A percentile compares a stretch with the other conserved stretches of the same genome.
These are phyloP conservation scores for Ganaspis sp. DNA, from an alignment of 1,140 invertebrate species.

Conservation along the genomic window DNA sequence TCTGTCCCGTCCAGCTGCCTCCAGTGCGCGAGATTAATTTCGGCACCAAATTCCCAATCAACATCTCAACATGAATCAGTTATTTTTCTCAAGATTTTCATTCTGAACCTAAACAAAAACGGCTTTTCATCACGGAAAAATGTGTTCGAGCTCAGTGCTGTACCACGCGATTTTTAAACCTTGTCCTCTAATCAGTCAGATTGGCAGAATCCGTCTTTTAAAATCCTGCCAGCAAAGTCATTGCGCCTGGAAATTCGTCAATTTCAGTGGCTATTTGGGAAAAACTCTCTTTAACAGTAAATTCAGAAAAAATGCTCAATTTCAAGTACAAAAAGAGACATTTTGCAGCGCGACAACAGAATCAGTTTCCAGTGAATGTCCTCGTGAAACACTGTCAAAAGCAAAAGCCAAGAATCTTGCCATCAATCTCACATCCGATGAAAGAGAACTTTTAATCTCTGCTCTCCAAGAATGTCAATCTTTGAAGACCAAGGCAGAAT, in stretches of 20 bases:
- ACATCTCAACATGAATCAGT: background rate
- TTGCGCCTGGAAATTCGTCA: conserved; percentile 1
- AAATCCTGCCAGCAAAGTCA: conserved; percentile 33
- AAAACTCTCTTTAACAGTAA: background rate
- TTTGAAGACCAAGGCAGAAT: conserved; percentile 82
- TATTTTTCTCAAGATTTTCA: background rate
- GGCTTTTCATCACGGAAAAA: background rate
- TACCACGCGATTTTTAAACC: conserved; percentile 26
- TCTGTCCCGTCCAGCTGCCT: background rate
- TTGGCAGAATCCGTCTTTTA: conserved; percentile 32
- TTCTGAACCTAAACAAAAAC: background rate
- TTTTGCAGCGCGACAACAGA: conserved; percentile 44
- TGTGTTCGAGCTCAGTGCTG: conserved; percentile 32
- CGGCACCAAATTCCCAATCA: background rate
- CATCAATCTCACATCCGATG: conserved; percentile 81
- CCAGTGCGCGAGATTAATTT: background rate
- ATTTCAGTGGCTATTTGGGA: background rate
- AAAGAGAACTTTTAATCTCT: conserved; percentile 80
- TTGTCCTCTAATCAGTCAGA: background rate
- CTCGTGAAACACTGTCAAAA: conserved; percentile 78
- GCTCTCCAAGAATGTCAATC: conserved; percentile 85
- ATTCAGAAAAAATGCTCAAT: background rate
- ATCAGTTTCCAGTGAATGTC: conserved; percentile 36
- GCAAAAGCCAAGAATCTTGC: conserved; percentile 83
- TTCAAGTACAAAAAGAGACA: conserved; percentile 31